Percentiles rank a stretch among this genome's conserved stretches.
Evolutionary conservation across 2,888 invertebrate species (phyloP).

Genomic region (Diachrysia chrysitis): DNA sequence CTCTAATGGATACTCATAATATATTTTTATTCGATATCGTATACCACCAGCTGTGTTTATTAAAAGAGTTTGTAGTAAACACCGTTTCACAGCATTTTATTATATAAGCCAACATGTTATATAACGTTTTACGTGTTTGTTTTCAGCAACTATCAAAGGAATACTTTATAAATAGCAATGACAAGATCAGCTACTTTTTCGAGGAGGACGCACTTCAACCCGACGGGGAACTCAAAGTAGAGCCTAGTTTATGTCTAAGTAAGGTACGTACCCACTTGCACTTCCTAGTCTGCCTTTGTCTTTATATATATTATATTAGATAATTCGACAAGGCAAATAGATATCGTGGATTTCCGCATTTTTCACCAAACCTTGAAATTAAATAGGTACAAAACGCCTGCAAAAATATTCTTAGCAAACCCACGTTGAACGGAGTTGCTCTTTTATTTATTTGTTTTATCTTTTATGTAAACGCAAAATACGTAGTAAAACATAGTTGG

Average conservation of each 20-base stretch:
- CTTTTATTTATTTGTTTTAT: too few relatives aligned
- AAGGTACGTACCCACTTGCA: slow-evolving; percentile 86
- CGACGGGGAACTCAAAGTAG: slow-evolving; percentile 92
- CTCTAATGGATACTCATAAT: not conserved
- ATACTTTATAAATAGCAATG: slow-evolving; percentile 97
- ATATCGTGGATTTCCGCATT: too few relatives aligned
- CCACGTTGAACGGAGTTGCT: not conserved
- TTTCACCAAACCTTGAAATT: too few relatives aligned
- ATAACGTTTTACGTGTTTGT: too few relatives aligned
- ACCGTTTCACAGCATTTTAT: too few relatives aligned
- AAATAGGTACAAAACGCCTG: not conserved
- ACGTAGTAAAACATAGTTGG: too few relatives aligned
- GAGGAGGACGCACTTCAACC: slow-evolving; percentile 94
- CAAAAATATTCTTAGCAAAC: not conserved
- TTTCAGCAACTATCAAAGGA: slow-evolving; percentile 89
- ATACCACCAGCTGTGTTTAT: not conserved
- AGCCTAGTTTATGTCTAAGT: slow-evolving; percentile 91
- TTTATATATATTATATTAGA: too few relatives aligned
- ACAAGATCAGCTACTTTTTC: slow-evolving; percentile 97
- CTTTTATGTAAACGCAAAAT: too few relatives aligned
- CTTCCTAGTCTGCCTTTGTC: too few relatives aligned
- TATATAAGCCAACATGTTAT: too few relatives aligned
- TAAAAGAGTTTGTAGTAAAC: not conserved
- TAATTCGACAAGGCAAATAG: too few relatives aligned
- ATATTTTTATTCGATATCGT: not conserved